Percentiles rank a stretch among this genome's conserved stretches.
Conservation (phyloP, 2,888 invertebrate species). For the Epistrophella euchroma region DNA sequence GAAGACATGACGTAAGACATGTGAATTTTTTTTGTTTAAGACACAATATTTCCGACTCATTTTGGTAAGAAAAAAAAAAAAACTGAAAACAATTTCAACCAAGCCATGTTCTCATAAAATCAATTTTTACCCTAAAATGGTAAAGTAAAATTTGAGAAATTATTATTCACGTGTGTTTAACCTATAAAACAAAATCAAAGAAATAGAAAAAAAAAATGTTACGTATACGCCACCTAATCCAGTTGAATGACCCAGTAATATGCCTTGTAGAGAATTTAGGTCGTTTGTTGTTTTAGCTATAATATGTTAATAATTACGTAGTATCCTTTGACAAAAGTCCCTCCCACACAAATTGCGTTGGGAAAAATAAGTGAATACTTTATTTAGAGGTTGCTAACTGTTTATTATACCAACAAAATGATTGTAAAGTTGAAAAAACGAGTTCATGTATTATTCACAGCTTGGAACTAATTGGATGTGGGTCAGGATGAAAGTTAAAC, state of each 20-base stretch:
- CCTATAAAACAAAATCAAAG: constrained; percentile 3
- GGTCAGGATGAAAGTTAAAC: constrained; percentile 53
- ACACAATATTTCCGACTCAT: constrained; percentile 4
- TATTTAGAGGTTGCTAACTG: constrained; percentile 27
- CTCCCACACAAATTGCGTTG: constrained; percentile 24
- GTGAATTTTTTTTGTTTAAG: not conserved
- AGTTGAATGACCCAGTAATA: constrained; percentile 50
- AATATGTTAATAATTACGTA: constrained; percentile 25
- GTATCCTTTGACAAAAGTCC: constrained; percentile 34
- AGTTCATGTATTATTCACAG: constrained; percentile 59
- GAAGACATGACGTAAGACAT: constrained; percentile 50
- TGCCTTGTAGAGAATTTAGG: constrained; percentile 18
- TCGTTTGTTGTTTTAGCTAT: not conserved
- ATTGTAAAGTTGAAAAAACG: constrained; percentile 33
- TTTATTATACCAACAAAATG: constrained; percentile 43
- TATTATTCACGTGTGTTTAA: not conserved
- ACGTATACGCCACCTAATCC: constrained; percentile 54
- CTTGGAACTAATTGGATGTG: constrained; percentile 36
- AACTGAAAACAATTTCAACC: not conserved
- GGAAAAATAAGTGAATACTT: constrained; percentile 38
- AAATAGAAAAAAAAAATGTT: constrained; percentile 44
- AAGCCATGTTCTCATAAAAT: not conserved
- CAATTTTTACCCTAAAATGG: not conserved
- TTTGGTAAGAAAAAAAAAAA: not conserved
- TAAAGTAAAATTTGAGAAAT: not conserved